Percentiles rank a stretch among this genome's conserved stretches.
phyloP scores from a whole-genome alignment of 1,140 invertebrate species.

The Lithobius niger region DNA sequence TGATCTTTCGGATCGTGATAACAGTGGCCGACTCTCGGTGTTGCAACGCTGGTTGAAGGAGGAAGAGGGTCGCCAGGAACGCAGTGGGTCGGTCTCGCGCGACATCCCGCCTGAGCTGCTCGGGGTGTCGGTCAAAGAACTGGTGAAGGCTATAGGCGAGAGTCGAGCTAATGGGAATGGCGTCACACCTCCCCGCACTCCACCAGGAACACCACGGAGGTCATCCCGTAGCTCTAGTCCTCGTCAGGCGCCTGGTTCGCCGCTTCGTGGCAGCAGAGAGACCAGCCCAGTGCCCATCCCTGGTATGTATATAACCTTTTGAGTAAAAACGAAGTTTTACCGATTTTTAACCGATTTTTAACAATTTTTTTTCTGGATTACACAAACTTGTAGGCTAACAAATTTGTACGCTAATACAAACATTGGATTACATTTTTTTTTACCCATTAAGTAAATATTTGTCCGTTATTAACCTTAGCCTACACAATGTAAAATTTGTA shows the following conservation, averaged over 20 bases:
- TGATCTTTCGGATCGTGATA: background rate
- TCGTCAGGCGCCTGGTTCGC: constrained; percentile 30
- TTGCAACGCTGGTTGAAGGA: constrained; percentile 56
- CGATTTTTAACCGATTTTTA: too few species aligned
- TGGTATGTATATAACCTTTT: background rate
- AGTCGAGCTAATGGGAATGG: constrained; percentile 62
- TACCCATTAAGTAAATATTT: too few species aligned
- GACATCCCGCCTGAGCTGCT: constrained; percentile 47
- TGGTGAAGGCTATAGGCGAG: constrained; percentile 64
- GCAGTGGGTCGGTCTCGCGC: constrained; percentile 32
- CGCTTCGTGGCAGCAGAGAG: constrained; percentile 4
- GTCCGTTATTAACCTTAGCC: too few species aligned
- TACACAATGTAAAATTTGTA: too few species aligned
- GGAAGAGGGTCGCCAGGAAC: constrained; percentile 34
- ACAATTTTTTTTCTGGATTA: too few species aligned
- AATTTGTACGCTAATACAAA: too few species aligned
- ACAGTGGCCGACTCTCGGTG: constrained; percentile 36
- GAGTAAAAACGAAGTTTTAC: too few species aligned
- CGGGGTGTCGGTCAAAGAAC: constrained; percentile 60
- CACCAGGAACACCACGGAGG: constrained; percentile 38
- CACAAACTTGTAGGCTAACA: too few species aligned
- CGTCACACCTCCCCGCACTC: constrained; percentile 51
- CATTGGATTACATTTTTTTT: too few species aligned
- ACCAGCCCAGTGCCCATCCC: constrained; percentile 7
- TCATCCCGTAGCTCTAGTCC: constrained; percentile 48